Conservation (phyloP, 2,888 invertebrate species). For the Sinopyrophorus schimmeli region DNA sequence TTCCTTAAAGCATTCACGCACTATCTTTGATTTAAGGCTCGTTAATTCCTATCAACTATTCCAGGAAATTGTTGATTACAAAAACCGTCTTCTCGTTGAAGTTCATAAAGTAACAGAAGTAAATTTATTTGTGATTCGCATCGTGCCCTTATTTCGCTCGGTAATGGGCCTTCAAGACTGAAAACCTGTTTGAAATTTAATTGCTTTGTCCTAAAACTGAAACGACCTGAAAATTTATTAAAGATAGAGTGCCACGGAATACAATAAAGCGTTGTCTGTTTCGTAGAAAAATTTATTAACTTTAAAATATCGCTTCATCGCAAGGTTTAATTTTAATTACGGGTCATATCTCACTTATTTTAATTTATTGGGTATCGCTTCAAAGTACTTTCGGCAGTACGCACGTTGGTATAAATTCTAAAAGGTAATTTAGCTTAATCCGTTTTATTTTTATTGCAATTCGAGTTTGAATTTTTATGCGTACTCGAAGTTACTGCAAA, state of each 20-base stretch:
- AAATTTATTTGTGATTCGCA: slow-evolving; percentile 9
- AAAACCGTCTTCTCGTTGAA: slow-evolving; percentile 1
- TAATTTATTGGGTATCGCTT: too few species aligned
- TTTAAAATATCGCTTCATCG: background rate
- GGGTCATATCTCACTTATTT: too few species aligned
- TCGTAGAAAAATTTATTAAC: slow-evolving; percentile 9
- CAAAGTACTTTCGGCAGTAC: too few species aligned
- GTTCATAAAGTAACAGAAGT: slow-evolving; percentile 6
- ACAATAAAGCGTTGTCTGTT: slow-evolving; percentile 8
- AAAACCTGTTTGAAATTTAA: slow-evolving; percentile 19
- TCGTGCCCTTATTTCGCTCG: slow-evolving; percentile 9
- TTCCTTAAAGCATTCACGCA: too few species aligned
- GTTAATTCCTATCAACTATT: background rate
- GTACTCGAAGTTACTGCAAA: too few species aligned
- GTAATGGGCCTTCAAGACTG: slow-evolving; percentile 8
- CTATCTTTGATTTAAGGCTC: too few species aligned
- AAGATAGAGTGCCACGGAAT: slow-evolving; percentile 10
- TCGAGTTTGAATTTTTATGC: too few species aligned
- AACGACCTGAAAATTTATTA: slow-evolving; percentile 20
- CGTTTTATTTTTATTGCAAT: too few species aligned
- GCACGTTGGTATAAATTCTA: too few species aligned
- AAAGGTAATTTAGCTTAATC: too few species aligned
- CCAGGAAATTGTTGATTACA: background rate
- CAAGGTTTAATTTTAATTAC: too few species aligned
- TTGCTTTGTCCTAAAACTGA: slow-evolving; percentile 19